Conservation (phyloP, 2,888 invertebrate species). For the Nasonovia ribisnigri region DNA sequence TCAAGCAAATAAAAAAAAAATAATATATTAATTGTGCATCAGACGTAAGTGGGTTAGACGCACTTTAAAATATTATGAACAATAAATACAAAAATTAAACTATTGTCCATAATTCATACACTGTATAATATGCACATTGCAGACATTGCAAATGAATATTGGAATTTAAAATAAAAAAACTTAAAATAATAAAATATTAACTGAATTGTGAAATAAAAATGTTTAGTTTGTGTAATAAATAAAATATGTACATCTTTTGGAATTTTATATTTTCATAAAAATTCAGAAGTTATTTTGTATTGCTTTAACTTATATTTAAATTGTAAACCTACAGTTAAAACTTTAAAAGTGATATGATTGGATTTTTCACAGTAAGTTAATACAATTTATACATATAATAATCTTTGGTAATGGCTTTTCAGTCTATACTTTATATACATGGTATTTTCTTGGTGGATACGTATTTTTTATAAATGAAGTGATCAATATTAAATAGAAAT, state of each 20-base stretch:
- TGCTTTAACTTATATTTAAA: background rate
- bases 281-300: background rate
- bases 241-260: background rate
- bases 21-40: too few relatives aligned
- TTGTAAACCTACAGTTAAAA: background rate
- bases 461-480: background rate
- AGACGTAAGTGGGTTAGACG: too few relatives aligned
- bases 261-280: background rate
- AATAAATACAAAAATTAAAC: too few relatives aligned
- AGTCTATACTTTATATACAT: background rate
- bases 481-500: slow-evolving; percentile 2
- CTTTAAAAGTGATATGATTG: background rate
- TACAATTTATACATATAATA: background rate
- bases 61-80: too few relatives aligned
- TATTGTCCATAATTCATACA: too few relatives aligned
- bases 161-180: too few relatives aligned
- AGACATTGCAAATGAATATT: too few relatives aligned
- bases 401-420: background rate
- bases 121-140: too few relatives aligned
- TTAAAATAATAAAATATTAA: too few relatives aligned
- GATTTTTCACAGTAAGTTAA: background rate
- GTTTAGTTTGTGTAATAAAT: background rate
- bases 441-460: background rate
- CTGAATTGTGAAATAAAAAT: background rate
- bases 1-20: too few relatives aligned